Evolutionary conservation across 2,113 vertebrate species (phyloP), one percentile per base, ranked within the genome.

Genomic region (Arothron firmamentum): DNA sequence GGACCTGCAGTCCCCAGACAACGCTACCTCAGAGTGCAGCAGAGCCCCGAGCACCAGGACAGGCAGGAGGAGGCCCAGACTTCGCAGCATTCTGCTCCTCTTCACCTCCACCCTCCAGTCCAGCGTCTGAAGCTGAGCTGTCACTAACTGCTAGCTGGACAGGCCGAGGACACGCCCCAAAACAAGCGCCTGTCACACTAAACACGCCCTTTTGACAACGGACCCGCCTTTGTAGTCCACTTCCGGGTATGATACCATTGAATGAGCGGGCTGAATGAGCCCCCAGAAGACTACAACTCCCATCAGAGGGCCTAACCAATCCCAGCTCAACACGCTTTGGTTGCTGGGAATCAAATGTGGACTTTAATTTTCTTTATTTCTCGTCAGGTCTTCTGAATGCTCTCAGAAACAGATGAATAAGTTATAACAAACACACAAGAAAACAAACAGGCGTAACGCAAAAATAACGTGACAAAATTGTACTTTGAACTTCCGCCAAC

Each of bases 271-370:
- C 4, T 52, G 12, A 11, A 4, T 17, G n/a, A 0, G n/a, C 5
- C 8, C 1, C 13, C 7, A n/a, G 15, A 58, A 50, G 34, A 91
- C 88, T 85, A 86, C 88, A 88, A 72, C 23, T 61, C 66, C 85
- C 83, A 38, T 0, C 1, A 51, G 43, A 0, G 34, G 12, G 17
- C 7, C 1, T 41, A 68, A 55, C 91, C 90, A 92, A 92, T 91
- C 78, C 71, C 56, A 21, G 17, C 3, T 75, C 59, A 88, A 70
- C 91, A 92, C 91, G 91, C 79, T 77, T 48, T 80, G 34, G 11
- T 38, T 38, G 34, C 9, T 38, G 1, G 34, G 34, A 38, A 38
- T 38, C 34, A 38, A 38, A 38, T 38, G 34, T 38, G 4, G 34
- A 38, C 34, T 11, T 38, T 10, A 38, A 38, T 38, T 38, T 38